phyloP scores from a whole-genome alignment of 92 coral and sea anemone genomes.

The Plumapathes pennacea region DNA sequence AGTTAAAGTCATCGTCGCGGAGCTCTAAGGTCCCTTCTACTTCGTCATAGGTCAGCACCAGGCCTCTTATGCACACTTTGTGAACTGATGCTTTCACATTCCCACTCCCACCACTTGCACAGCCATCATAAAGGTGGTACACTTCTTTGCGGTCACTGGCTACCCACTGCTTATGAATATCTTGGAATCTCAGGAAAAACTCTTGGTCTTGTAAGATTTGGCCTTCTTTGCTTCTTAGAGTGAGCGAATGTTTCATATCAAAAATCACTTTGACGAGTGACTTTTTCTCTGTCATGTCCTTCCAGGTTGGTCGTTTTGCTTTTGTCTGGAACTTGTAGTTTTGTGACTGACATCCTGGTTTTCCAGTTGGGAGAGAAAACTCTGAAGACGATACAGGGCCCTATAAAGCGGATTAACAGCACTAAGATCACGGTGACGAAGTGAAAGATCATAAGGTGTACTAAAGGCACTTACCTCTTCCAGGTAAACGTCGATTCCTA shows the following conservation, averaged over 20 bases:
- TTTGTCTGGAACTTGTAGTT: constrained; percentile 17
- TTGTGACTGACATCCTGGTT: constrained; percentile 29
- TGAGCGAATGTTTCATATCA: constrained; percentile 9
- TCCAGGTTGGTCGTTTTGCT: constrained; percentile 25
- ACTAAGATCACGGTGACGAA: too few relatives aligned
- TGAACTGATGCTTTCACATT: not conserved
- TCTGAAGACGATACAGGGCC: constrained; percentile 23
- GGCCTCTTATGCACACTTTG: constrained; percentile 27
- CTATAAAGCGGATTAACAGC: not conserved
- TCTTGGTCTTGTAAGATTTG: not conserved
- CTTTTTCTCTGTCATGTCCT: constrained; percentile 7
- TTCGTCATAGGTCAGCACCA: constrained; percentile 28
- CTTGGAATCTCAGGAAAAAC: constrained; percentile 1
- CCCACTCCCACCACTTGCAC: constrained; percentile 14
- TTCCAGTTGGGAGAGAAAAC: constrained; percentile 9
- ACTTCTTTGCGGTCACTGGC: not conserved
- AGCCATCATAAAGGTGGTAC: constrained; percentile 12
- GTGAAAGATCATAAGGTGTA: too few relatives aligned
- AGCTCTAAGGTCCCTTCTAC: constrained; percentile 11
- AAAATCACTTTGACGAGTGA: constrained; percentile 8
- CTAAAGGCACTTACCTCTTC: constrained; percentile 23
- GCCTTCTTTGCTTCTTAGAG: too few relatives aligned
- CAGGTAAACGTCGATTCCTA: constrained; percentile 9
- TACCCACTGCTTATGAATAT: constrained; percentile 9
- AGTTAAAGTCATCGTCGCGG: constrained; percentile 1